A percentile compares a stretch with the other conserved stretches of the same genome.
Conservation (phyloP, 1,140 invertebrate genomes). For the Bombus impatiens region DNA sequence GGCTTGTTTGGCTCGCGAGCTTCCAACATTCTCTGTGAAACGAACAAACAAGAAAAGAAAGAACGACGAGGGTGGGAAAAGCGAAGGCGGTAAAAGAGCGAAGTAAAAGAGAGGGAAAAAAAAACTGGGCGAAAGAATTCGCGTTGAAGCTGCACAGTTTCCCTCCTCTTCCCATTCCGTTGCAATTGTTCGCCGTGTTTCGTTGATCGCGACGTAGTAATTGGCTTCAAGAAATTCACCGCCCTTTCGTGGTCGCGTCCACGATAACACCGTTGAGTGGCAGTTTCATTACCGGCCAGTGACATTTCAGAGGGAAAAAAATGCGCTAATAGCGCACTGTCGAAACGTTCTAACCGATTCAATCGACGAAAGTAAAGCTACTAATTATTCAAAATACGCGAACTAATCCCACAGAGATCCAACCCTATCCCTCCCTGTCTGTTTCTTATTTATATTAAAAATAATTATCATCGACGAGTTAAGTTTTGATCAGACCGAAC, state of each 20-base stretch:
- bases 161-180: neutral
- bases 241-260: neutral
- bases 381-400: neutral
- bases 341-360: neutral
- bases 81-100: neutral
- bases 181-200: neutral
- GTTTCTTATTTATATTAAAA: too few relatives aligned
- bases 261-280: slow-evolving; percentile 20
- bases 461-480: too few relatives aligned
- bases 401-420: too few relatives aligned
- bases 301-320: slow-evolving; percentile 7
- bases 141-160: slow-evolving; percentile 13
- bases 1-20: slow-evolving; percentile 5
- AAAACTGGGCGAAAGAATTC: slow-evolving; percentile 13
- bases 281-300: slow-evolving; percentile 35
- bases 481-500: too few relatives aligned
- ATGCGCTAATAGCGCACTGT: neutral
- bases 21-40: neutral
- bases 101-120: neutral
- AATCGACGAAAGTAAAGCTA: neutral
- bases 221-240: slow-evolving; percentile 24
- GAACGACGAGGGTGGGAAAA: neutral
- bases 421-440: too few relatives aligned
- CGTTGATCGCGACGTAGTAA: slow-evolving; percentile 32
- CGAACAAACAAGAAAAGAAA: neutral